Percentiles rank a stretch among this genome's conserved stretches.
Conservation (phyloP, 2,888 invertebrate genomes). For the Linnaemya vulpina region DNA sequence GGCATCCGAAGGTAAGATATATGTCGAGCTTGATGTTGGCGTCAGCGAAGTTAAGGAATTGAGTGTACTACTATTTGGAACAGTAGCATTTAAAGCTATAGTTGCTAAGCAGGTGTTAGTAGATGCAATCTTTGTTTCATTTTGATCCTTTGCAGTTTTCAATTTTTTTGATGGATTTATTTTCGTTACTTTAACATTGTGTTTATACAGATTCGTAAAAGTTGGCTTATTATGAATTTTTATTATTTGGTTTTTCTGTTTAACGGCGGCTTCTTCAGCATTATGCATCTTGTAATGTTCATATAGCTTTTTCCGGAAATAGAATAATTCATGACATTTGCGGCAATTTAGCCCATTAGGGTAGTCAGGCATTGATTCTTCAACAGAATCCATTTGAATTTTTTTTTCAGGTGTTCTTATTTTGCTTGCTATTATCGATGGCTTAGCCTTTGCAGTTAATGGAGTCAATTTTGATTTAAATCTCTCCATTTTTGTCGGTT, state of each 20-base stretch:
- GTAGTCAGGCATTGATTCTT: conserved; percentile 64
- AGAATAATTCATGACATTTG: conserved; percentile 72
- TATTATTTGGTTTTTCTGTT: conserved; percentile 40
- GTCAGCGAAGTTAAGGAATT: conserved; percentile 72
- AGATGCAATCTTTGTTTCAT: not conserved
- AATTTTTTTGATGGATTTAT: not conserved
- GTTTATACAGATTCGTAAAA: conserved; percentile 11
- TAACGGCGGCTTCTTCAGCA: conserved; percentile 63
- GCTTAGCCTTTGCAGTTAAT: conserved; percentile 22
- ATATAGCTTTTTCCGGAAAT: conserved; percentile 70
- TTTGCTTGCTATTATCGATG: conserved; percentile 1
- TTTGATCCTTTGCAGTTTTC: not conserved
- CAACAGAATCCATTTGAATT: not conserved
- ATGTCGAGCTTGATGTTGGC: conserved; percentile 75
- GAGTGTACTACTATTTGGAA: conserved; percentile 5
- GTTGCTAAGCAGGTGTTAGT: conserved; percentile 35
- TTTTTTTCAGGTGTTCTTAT: conserved; percentile 17
- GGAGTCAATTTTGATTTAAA: conserved; percentile 1
- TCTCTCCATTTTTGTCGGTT: conserved; percentile 7
- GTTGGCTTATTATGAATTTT: conserved; percentile 42
- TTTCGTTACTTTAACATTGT: not conserved
- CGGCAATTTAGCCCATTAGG: conserved; percentile 72
- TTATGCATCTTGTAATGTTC: conserved; percentile 73
- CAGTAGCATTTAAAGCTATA: conserved; percentile 53
- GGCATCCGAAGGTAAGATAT: conserved; percentile 77